Base-by-base conservation (phyloP, 2,113 vertebrate genomes). In the Nestor notabilis region DNA sequence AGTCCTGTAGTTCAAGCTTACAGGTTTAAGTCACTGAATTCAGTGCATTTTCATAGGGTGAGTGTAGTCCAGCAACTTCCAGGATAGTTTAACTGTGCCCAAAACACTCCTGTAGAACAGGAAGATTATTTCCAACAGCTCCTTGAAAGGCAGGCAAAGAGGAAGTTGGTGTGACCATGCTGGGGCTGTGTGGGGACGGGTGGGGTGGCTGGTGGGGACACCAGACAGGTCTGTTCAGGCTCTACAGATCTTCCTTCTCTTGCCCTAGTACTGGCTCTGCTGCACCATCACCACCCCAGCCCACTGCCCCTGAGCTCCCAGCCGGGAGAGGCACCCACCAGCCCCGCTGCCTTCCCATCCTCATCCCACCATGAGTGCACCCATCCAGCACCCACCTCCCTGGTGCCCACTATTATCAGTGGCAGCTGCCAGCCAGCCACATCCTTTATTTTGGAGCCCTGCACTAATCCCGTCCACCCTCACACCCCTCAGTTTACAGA, bases 261-360 rank as follows among this genome's bases (percentile, higher is more conserved):
- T 2, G 0, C 4, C 33, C 47, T 0, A 0, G 25, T 18, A 28
- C 25, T 0, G 0, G 33, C 27, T 65, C 33, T 33, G 35, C 64
- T 52, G 46, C 4, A 5, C 55, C 69, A 13, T 7, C 4, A 3
- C 53, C 60, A 31, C 16, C 9, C 25, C 3, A 7, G 18, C 46
- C 64, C 0, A 0, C 31, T 55, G 63, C 44, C 31, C 41, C 46
- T 1, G 12, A 29, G 24, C 18, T 81, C 50, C 55, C 1, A 1
- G 47, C 25, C 7, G 4, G 28, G 44, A 29, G 1, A 5, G 68
- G 52, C 52, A 77, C n/a, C 56, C 18, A 1, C 31, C 2, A 8
- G 33, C 47, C 37, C 28, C 2, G 6, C 60, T 77, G 41, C 47
- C 72, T 50, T 70, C 47, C 41, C 1, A 3, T 29, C 65, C 31